phyloP scores from a whole-genome alignment of 2,113 vertebrate species.

The Coryphaenoides rupestris region DNA sequence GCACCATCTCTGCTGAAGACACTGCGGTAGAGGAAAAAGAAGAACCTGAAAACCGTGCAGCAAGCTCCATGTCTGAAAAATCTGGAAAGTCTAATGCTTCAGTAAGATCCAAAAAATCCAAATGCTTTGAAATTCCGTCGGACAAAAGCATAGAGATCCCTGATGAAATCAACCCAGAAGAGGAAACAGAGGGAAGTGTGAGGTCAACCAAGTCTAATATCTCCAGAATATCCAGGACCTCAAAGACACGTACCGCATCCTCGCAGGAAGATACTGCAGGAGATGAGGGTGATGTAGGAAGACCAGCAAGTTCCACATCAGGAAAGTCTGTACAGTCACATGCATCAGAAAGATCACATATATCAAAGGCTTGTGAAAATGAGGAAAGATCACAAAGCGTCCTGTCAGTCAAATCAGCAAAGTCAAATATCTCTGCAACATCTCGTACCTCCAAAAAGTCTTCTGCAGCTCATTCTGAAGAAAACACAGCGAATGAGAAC shows the following conservation, averaged over 20 bases:
- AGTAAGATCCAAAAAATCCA: slow-evolving; percentile 30
- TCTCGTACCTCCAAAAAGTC: too few relatives aligned
- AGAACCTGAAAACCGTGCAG: neutral
- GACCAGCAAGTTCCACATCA: slow-evolving; percentile 33
- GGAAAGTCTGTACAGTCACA: slow-evolving; percentile 18
- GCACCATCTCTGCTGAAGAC: neutral
- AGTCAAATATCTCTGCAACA: too few relatives aligned
- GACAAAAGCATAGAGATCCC: neutral
- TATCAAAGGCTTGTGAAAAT: slow-evolving; percentile 35
- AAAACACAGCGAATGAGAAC: too few relatives aligned
- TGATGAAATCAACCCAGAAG: neutral
- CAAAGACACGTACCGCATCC: neutral
- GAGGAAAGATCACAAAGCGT: slow-evolving; percentile 12
- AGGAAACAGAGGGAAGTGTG: neutral
- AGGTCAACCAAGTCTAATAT: neutral
- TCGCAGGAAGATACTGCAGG: neutral
- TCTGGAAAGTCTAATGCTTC: slow-evolving; percentile 31
- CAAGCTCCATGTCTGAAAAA: slow-evolving; percentile 24
- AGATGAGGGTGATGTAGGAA: slow-evolving; percentile 1
- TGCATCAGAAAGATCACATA: slow-evolving; percentile 29
- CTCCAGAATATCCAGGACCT: neutral
- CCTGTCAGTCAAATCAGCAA: slow-evolving; percentile 6
- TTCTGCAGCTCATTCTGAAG: too few relatives aligned
- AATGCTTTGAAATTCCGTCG: slow-evolving; percentile 30
- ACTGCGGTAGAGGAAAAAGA: neutral